Base-by-base conservation (phyloP, 2,888 invertebrate genomes). In the Caenorhabditis plicata region DNA sequence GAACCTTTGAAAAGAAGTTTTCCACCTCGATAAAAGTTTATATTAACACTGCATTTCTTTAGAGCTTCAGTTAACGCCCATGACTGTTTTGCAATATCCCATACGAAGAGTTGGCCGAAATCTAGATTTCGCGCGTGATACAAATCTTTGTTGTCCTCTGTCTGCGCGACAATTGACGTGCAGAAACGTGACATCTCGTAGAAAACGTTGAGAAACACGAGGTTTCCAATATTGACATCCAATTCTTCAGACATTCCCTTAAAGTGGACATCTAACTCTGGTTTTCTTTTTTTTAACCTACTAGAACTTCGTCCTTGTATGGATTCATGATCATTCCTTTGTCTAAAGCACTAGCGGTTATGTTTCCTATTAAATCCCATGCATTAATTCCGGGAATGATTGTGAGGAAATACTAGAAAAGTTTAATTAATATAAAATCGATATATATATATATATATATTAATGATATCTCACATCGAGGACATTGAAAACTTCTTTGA, bases 171-270 rank as follows among this genome's bases (percentile, higher is more conserved):
- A 41, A 74, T 74, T 8, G 68, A 68, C 0, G 74, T 74, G 43
- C 74, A 74, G 53, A 68, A 74, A 19, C 74, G 53, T n/a, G 74
- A 73, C 46, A 74, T 44, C 45, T 74, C 74, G 39, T 74, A 74
- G 58, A 74, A 74, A 36, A 73, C 57, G 53, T 74, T 74, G 46
- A 74, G 31, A 46, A 74, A 66, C 4, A 74, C 68, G 31, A 74
- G 46, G 36, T 74, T 73, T 33, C 66, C 73, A 25, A 72, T 55
- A 11, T 64, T 54, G 9, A 66, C 49, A 4, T 68, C 72, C n/a
- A 68, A 44, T 4, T 57, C 69, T 32, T 64, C 65, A n/a, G 74
- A 68, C 23, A 74, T 74, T 40, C 74, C 74, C 68, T 66, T 42
- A 41, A 40, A 11, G 8, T 23, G 5, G 5, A 9, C 17, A 33